Base-by-base conservation (phyloP, 2,888 invertebrate genomes). In the Trimorus sp. region DNA sequence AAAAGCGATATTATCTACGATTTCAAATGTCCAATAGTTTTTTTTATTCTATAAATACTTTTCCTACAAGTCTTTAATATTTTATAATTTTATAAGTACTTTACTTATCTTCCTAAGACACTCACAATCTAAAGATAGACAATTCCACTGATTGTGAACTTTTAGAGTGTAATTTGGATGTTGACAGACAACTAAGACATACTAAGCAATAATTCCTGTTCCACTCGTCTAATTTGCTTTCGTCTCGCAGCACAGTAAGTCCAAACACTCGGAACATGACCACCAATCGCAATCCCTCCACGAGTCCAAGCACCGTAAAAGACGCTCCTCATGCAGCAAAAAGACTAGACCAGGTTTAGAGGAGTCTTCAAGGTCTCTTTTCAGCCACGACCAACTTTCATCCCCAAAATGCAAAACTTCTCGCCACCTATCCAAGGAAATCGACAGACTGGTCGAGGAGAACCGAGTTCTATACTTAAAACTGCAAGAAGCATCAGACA, bases 201-300 rank as follows among this genome's bases (percentile, higher is more conserved):
- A 26, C 26, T 26, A 26, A 26, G 26, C 26, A 26, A 26, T 4
- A 26, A 26, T 26, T 26, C 1, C 2, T 4, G 4, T 26, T 26
- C 26, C 26, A 26, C 26, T 26, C 26, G 4, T 26, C 1, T 26
- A 26, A 26, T 26, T 26, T 26, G 26, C 26, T 3, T 26, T 26
- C 4, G 4, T 26, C 26, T 26, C 26, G 26, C 56, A 89, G 88
- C 84, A 85, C 14, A 81, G 62, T 15, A 86, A 81, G 77, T 83
- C 65, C n/a, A 87, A 73, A 75, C 38, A 54, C 14, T 14, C 5
- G 9, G 83, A 6, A 26, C 75, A 80, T 48, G 86, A 83, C 8
- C 79, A 82, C 48, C 87, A 87, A 37, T 65, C 84, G 5, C 89
- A 89, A 54, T 85, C 86, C 16, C 79, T 85, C 54, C 87, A 85